phyloP scores from a whole-genome alignment of 2,888 invertebrate species.

The Zygothrica quintamaculata region DNA sequence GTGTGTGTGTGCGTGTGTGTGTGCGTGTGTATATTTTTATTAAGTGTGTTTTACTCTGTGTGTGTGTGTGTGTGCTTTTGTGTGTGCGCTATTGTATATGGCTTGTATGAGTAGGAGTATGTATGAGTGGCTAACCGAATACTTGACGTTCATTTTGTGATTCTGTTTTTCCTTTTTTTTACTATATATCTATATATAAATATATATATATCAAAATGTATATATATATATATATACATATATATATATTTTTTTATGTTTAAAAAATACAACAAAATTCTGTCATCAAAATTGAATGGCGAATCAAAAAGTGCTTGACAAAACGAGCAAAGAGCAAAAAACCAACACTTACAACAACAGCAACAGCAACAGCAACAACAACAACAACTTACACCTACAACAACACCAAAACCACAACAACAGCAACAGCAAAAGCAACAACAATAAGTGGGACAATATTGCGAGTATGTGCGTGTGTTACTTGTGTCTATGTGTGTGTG shows the following conservation, averaged over 20 bases:
- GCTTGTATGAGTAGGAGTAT: constrained; percentile 28
- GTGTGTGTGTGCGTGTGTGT: constrained; percentile 30
- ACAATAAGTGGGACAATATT: constrained; percentile 50
- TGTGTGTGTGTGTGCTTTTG: constrained; percentile 27
- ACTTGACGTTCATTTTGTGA: constrained; percentile 60
- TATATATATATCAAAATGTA: constrained; percentile 29
- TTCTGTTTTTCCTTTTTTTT: constrained; percentile 30
- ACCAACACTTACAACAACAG: constrained; percentile 13
- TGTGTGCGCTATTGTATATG: too few relatives aligned
- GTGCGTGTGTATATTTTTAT: constrained; percentile 20
- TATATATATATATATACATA: neutral
- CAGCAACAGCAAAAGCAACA: constrained; percentile 51
- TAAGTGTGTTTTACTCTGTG: constrained; percentile 50
- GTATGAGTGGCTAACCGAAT: constrained; percentile 39
- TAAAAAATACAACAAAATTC: constrained; percentile 21
- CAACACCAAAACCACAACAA: constrained; percentile 33
- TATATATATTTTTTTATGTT: too few relatives aligned
- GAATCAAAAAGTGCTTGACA: constrained; percentile 74
- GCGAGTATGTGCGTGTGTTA: constrained; percentile 24
- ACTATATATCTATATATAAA: constrained; percentile 7
- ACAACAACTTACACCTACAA: constrained; percentile 35
- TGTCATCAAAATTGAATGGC: constrained; percentile 54
- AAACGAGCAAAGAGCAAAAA: constrained; percentile 36
- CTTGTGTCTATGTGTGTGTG: constrained; percentile 23
- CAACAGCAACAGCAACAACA: constrained; percentile 17